Base-by-base conservation (phyloP, 2,797 vertebrate species). In the Lindbergichthys nudifrons region DNA sequence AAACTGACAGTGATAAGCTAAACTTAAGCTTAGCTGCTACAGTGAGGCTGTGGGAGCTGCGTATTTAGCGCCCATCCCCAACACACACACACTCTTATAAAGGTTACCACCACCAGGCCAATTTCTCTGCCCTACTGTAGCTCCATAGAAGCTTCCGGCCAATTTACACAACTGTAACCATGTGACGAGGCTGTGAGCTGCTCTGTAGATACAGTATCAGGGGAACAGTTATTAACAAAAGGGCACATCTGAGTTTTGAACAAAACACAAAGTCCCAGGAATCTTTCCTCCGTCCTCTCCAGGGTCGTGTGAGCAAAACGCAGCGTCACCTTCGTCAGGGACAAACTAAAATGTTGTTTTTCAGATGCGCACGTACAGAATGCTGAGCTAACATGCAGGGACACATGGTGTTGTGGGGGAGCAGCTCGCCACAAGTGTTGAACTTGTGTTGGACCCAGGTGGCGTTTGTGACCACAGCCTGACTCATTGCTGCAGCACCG, bases 401-500 rank as follows among this genome's bases (percentile, higher is more conserved):
- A 77, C 87, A 89, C 73, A 61, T 77, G 84, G 75, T 66, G 75
- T 10, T 39, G 59, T 65, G 79, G 57, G 68, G 78, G 77, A 59
- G 79, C 69, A 39, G 67, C 59, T 75, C 57, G 5, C 70, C 86
- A 77, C 88, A 89, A 87, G 76, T 88, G 88, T 78, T 84, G 76
- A 76, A 75, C 79, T 78, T 73, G 76, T 78, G 77, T 77, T 61
- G 74, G 68, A 70, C 77, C 82, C 87, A 90, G 89, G 86, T 90
- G 89, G 75, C 53, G 12, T 64, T 36, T 61, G 62, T 85, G 91
- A 89, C 81, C 62, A 43, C 32, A 54, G 57, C 60, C 85, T 93
- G 88, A 93, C 70, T 93, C 93, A 92, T 61, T 36, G 45, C 73
- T 83, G 75, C 80, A 81, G 85, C 50, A 77, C 75, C 21, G 73